Evolutionary conservation across 2,888 invertebrate species (phyloP), one percentile per base, ranked within the genome.

Genomic region (Ectemnius continuus): DNA sequence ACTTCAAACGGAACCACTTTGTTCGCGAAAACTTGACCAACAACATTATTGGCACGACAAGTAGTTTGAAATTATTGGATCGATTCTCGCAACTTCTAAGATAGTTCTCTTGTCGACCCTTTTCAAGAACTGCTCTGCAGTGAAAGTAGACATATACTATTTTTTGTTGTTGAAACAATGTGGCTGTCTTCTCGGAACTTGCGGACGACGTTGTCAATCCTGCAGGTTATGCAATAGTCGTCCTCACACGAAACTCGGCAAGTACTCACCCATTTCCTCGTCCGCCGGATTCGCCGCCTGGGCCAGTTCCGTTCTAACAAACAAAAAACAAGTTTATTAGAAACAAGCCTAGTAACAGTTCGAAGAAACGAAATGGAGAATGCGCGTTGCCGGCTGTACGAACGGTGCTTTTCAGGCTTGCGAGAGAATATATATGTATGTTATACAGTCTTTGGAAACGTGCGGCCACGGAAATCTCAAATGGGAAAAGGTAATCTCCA

Each of bases 251-350:
- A 18, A 5, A 13, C 8, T 23, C 18, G 13, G 11, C 5, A 65
- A 13, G 8, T 60, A 94, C 95, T 93, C 92, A 96, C 96, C 97
- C 97, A 94, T 96, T 96, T 64, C 94, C 94, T 78, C 97, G 93
- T 76, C 96, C 95, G 63, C 94, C 94, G 82, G 95, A 94, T 84
- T 97, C 97, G 73, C 95, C 95, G 77, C 95, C 96, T 78, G 95
- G 93, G 70, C 95, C 95, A 84, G 95, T 94, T 82, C 96, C 96
- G 94, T 96, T 97, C 97, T 97, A 93, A 93, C 95, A 95, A 94
- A 92, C 93, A 94, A 93, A 93, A 92, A 92, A 92, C 92, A 92
- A 91, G 91, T 91, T 91, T 90, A 89, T 89, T 89, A 86, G 88
- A 89, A 88, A 90, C 86, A 88, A 87, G 86, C 87, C 73, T 84